Evolutionary conservation across 2,113 vertebrate genomes (phyloP), one percentile per base, ranked within the genome.

Genomic region (Centropristis striata): DNA sequence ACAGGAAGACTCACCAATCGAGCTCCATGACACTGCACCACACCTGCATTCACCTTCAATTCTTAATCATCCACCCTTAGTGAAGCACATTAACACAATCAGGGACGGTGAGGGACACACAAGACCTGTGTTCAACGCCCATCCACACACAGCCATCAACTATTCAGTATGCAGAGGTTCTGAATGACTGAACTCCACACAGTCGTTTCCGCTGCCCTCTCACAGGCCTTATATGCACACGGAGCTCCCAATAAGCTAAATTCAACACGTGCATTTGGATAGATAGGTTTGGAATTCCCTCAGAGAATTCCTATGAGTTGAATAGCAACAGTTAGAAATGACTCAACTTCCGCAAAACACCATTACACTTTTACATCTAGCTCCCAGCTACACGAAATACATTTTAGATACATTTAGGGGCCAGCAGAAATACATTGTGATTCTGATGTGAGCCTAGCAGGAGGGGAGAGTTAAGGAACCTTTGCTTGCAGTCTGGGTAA

Each of bases 111-210:
- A 18, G 74, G 68, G 42, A 77, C 75, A 76, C 73, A 70, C 21
- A 0, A 71, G 46, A 53, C 71, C 57, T 64, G 42, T 64, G 69
- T 66, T 83, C 80, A 50, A 66, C 2, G 13, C 50, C 74, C 57
- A 59, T 86, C 65, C 49, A 73, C 81, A 88, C 49, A 73, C 81
- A 88, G 67, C 72, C 75, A 88, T 39, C 20, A 57, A 85, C 75
- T 79, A 68, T 42, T 83, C 68, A 78, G 70, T 32, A 71, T 61
- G 83, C 81, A 74, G 68, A 75, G 83, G 83, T 85, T 82, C 75
- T 81, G 83, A 93, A 78, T 87, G 88, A 86, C 77, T 86, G 69
- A 90, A 71, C 71, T 74, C 77, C 58, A 75, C 42, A 57, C 60
- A 65, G 68, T 15, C 64, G 13, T 71, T 86, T 87, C 66, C 53